Conservation (phyloP, 2,113 vertebrate genomes). For the Cinclus mexicanus region DNA sequence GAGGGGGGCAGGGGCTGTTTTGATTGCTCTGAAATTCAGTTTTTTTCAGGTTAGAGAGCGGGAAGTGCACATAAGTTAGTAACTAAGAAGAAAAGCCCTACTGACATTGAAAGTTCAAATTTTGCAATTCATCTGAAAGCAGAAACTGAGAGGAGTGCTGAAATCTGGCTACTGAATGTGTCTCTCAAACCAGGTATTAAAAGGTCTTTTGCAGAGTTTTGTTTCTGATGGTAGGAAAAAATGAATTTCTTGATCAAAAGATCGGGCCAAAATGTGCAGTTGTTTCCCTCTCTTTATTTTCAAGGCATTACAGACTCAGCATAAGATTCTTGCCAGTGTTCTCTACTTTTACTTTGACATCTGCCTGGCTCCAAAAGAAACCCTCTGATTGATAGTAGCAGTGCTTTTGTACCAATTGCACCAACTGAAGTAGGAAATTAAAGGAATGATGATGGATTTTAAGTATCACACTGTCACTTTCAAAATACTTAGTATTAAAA, state of each 20-base stretch:
- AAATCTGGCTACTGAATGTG: neutral
- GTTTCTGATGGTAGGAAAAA: neutral
- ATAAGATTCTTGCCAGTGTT: neutral
- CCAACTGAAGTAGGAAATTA: neutral
- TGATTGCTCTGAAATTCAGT: neutral
- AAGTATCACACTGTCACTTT: conserved; percentile 34
- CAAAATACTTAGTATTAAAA: conserved; percentile 15
- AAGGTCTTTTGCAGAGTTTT: neutral
- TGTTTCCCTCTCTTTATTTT: neutral
- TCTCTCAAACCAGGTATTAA: neutral
- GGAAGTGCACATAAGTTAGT: neutral
- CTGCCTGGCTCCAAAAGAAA: neutral
- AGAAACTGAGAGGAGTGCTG: neutral
- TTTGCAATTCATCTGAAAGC: neutral
- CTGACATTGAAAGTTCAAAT: neutral
- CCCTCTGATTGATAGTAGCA: neutral
- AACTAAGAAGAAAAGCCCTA: neutral
- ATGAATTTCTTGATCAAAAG: neutral
- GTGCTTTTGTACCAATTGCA: neutral
- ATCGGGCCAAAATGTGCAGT: neutral
- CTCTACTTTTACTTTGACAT: neutral
- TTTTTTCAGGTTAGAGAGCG: neutral
- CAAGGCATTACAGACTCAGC: neutral
- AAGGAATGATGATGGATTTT: neutral
- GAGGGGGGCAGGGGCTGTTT: neutral